Conservation (phyloP, 2,888 invertebrate genomes). For the Orthonevra nobilis region DNA sequence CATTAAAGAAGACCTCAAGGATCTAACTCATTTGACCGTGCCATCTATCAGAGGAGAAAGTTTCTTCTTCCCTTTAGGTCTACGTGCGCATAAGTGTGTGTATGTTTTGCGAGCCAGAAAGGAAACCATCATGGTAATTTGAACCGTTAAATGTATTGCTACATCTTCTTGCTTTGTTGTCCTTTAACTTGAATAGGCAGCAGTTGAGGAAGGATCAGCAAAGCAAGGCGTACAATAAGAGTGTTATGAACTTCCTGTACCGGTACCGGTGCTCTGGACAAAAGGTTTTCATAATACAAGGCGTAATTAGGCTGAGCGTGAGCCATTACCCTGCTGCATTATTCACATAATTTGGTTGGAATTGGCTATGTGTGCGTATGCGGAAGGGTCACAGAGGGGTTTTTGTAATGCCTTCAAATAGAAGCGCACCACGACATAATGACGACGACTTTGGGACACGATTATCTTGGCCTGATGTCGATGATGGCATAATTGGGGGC, state of each 20-base stretch:
- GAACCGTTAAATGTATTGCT: slow-evolving; percentile 31
- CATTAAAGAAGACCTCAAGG: slow-evolving; percentile 41
- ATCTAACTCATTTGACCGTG: slow-evolving; percentile 49
- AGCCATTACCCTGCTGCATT: slow-evolving; percentile 40
- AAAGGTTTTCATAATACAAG: slow-evolving; percentile 38
- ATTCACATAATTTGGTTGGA: slow-evolving; percentile 16
- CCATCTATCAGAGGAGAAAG: slow-evolving; percentile 48
- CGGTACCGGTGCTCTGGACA: slow-evolving; percentile 32
- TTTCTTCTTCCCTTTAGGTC: slow-evolving; percentile 16
- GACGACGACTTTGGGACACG: slow-evolving; percentile 34
- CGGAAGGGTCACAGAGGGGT: background rate
- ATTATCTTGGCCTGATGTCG: slow-evolving; percentile 32
- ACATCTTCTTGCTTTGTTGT: background rate
- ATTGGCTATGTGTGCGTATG: slow-evolving; percentile 2
- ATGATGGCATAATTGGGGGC: slow-evolving; percentile 32
- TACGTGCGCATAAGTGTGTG: too few species aligned
- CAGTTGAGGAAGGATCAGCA: background rate
- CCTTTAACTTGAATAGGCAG: background rate
- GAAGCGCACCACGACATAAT: slow-evolving; percentile 26
- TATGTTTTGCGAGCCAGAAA: slow-evolving; percentile 10
- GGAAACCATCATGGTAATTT: slow-evolving; percentile 37
- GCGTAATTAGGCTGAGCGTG: slow-evolving; percentile 57
- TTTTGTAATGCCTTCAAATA: background rate
- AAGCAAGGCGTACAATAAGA: slow-evolving; percentile 30
- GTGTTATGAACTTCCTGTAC: slow-evolving; percentile 33